Evolutionary conservation across 2,113 vertebrate genomes (phyloP).

Genomic region (Azemiops feae): DNA sequence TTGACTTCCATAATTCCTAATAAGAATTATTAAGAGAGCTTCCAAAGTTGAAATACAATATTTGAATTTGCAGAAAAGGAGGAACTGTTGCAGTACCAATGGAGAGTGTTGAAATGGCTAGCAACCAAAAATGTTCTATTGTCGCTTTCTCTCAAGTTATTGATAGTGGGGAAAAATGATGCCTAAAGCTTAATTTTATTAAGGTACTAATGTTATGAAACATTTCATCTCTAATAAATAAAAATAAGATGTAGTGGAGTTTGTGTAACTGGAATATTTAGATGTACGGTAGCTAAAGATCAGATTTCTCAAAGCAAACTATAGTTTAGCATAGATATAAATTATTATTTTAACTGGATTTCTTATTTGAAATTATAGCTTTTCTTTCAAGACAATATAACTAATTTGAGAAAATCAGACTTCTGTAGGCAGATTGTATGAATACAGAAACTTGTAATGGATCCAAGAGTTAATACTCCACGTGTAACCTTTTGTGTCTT

Average conservation of each 20-base stretch:
- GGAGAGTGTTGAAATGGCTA: not conserved
- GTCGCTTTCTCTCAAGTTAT: not conserved
- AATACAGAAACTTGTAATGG: not conserved
- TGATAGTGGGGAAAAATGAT: not conserved
- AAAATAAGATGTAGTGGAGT: not conserved
- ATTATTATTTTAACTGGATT: not conserved
- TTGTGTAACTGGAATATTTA: not conserved
- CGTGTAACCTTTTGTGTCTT: not conserved
- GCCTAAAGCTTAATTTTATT: not conserved
- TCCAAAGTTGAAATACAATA: not conserved
- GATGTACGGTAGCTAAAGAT: not conserved
- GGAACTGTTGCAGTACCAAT: not conserved
- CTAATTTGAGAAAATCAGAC: not conserved
- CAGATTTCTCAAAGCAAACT: not conserved
- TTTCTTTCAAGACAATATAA: not conserved
- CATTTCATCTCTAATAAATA: not conserved
- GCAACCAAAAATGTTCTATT: not conserved
- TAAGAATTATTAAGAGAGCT: not conserved
- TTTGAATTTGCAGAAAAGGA: not conserved
- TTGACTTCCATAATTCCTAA: not conserved
- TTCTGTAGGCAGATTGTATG: not conserved
- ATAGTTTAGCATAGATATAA: not conserved
- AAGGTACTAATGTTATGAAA: not conserved
- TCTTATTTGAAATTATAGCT: not conserved
- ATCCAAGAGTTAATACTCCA: not conserved